phyloP scores from a whole-genome alignment of 2,797 vertebrate species.

The Amblyraja radiata region DNA sequence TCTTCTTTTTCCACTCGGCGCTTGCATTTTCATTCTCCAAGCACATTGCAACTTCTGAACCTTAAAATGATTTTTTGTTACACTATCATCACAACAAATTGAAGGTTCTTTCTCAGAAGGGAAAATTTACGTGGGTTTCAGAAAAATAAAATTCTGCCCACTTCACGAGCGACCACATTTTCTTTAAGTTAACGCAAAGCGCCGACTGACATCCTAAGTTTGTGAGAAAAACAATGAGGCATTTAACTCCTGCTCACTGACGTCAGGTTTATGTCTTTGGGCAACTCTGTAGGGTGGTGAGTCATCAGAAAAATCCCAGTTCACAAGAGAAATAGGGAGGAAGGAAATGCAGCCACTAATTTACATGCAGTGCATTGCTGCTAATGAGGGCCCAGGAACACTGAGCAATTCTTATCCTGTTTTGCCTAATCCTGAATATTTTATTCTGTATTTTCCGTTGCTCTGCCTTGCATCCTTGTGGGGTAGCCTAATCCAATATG shows the following conservation, averaged over 20 bases:
- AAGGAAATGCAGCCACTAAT: not conserved
- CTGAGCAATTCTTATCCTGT: not conserved
- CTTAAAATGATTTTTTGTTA: not conserved
- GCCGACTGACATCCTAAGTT: not conserved
- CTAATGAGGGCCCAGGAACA: not conserved
- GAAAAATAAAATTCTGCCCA: not conserved
- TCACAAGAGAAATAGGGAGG: not conserved
- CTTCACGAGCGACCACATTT: not conserved
- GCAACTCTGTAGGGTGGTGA: not conserved
- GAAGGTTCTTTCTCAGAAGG: not conserved
- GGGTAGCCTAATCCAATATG: not conserved
- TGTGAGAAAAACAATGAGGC: not conserved
- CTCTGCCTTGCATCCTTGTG: not conserved
- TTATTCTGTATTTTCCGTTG: not conserved
- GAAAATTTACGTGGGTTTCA: not conserved
- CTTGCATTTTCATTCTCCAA: too few relatives aligned
- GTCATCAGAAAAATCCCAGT: not conserved
- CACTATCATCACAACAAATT: not conserved
- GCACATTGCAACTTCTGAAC: not conserved
- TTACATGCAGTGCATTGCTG: not conserved
- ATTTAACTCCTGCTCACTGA: slow-evolving; percentile 14
- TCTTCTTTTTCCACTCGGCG: too few relatives aligned
- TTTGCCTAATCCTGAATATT: not conserved
- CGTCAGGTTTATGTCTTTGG: not conserved
- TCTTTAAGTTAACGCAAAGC: not conserved